These are phyloP conservation scores for Eretmocerus hayati DNA, from an alignment of 2,888 invertebrate species.

Conservation along the genomic window DNA sequence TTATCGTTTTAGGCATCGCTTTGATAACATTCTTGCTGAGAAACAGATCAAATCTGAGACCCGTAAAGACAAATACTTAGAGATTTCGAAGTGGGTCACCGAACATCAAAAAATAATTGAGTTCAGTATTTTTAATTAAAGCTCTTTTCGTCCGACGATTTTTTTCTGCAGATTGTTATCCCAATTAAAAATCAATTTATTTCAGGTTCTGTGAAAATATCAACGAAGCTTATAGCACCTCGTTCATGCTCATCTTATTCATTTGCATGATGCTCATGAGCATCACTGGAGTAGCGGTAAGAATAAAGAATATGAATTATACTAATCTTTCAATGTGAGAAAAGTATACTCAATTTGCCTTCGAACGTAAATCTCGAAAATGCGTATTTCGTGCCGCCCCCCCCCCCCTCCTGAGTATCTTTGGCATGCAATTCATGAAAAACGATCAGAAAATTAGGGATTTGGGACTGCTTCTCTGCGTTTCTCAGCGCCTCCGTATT, in stretches of 20 bases:
- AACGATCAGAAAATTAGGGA: too few species aligned
- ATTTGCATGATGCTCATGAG: conserved; percentile 7
- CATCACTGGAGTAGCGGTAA: conserved; percentile 15
- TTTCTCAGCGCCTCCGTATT: too few species aligned
- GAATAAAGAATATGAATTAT: too few species aligned
- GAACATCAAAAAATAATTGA: conserved; percentile 9
- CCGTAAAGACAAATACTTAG: not conserved
- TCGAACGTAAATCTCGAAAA: too few species aligned
- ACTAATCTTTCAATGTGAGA: not conserved
- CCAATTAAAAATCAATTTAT: not conserved
- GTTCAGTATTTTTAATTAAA: conserved; percentile 1
- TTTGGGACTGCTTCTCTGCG: too few species aligned
- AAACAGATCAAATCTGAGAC: not conserved
- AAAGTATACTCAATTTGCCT: not conserved
- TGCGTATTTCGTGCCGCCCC: too few species aligned
- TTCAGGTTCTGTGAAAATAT: conserved; percentile 11
- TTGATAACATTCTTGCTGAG: too few species aligned
- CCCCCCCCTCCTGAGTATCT: too few species aligned
- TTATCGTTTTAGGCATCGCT: too few species aligned
- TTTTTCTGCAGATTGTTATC: not conserved
- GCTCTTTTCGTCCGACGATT: too few species aligned
- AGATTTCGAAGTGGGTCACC: not conserved
- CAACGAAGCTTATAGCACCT: conserved; percentile 2
- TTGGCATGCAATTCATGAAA: too few species aligned
- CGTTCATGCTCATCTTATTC: conserved; percentile 1